Conservation (phyloP, 2,113 vertebrate species). For the Percopsis transmontana region DNA sequence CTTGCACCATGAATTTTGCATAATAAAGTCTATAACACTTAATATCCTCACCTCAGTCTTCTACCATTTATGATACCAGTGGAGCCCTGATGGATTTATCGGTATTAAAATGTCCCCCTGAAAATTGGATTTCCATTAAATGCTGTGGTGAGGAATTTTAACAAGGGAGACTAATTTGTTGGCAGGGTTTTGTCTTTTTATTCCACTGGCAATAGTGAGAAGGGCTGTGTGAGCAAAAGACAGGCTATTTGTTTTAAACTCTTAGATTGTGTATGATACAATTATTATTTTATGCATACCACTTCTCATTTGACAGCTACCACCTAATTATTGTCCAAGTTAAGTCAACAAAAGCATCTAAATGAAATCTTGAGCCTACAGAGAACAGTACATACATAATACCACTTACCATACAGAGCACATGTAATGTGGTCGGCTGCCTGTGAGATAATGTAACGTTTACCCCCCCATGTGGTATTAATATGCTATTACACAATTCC, state of each 20-base stretch:
- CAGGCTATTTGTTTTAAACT: slow-evolving; percentile 24
- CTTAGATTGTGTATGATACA: slow-evolving; percentile 1
- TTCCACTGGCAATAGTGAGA: slow-evolving; percentile 33
- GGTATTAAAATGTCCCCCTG: slow-evolving; percentile 63
- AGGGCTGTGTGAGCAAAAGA: slow-evolving; percentile 16
- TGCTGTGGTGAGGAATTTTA: slow-evolving; percentile 68
- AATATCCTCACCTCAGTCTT: slow-evolving; percentile 54
- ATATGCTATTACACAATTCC: slow-evolving; percentile 6
- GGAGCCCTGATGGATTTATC: slow-evolving; percentile 55
- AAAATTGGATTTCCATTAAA: slow-evolving; percentile 76
- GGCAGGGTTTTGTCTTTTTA: slow-evolving; percentile 46
- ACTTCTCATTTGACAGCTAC: neutral
- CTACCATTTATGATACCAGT: slow-evolving; percentile 43
- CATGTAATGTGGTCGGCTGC: neutral
- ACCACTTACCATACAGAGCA: neutral
- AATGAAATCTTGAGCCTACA: neutral
- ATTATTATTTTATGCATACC: slow-evolving; percentile 28
- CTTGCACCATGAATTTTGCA: slow-evolving; percentile 43
- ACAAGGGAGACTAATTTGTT: slow-evolving; percentile 58
- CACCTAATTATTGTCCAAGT: slow-evolving; percentile 9
- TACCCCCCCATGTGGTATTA: slow-evolving; percentile 57
- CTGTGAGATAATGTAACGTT: slow-evolving; percentile 24
- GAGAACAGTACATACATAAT: slow-evolving; percentile 1
- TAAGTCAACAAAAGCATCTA: slow-evolving; percentile 34
- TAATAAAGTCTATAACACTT: slow-evolving; percentile 57